phyloP scores from a whole-genome alignment of 2,888 invertebrate genomes.

The Zaprionus lineosus region DNA sequence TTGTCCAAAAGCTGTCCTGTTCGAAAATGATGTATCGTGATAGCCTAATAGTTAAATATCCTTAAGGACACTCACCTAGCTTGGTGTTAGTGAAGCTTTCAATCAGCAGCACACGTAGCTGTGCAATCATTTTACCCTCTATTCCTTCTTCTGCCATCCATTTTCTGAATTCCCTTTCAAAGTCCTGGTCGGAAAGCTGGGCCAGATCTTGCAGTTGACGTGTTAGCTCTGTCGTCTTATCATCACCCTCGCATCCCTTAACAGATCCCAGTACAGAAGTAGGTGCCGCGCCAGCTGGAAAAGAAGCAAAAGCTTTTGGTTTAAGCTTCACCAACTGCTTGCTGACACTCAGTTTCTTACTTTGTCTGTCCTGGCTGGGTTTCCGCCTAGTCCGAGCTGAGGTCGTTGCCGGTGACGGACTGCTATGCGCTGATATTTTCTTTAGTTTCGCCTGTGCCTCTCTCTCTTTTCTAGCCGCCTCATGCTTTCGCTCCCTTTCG shows the following conservation, averaged over 20 bases:
- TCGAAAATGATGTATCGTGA: not conserved
- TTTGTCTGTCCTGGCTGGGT: not conserved
- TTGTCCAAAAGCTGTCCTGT: conserved; percentile 45
- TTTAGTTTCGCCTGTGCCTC: conserved; percentile 43
- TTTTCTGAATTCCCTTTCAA: conserved; percentile 78
- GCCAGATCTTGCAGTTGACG: conserved; percentile 73
- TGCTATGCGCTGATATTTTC: not conserved
- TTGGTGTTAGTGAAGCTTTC: conserved; percentile 79
- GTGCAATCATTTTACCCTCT: conserved; percentile 78
- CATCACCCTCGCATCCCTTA: too few species aligned
- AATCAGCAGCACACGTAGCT: conserved; percentile 80
- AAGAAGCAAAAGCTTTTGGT: not conserved
- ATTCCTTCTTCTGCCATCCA: conserved; percentile 81
- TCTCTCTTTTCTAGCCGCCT: conserved; percentile 40
- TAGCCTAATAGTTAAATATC: not conserved
- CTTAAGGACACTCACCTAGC: conserved; percentile 71
- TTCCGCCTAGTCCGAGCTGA: not conserved
- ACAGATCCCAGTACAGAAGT: too few species aligned
- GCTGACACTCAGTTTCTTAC: not conserved
- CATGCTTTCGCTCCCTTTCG: conserved; percentile 54
- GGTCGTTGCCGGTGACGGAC: not conserved
- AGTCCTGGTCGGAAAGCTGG: conserved; percentile 79
- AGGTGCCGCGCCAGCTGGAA: not conserved
- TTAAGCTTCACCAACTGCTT: not conserved
- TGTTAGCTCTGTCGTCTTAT: conserved; percentile 30